phyloP scores from a whole-genome alignment of 1,140 invertebrate species.

The Paraescarpia echinospica region DNA sequence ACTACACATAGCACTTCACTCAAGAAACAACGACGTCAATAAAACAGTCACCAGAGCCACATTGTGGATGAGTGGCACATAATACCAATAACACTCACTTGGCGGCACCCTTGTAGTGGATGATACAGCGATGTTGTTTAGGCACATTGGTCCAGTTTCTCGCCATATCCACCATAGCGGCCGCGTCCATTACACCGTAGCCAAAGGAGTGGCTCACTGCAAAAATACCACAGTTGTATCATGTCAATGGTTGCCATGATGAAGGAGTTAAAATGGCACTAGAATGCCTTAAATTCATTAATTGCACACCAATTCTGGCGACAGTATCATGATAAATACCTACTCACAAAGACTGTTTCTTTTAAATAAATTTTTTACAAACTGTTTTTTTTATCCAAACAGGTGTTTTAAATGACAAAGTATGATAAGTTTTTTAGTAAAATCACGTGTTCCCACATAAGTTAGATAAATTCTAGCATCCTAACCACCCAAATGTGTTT shows the following conservation, averaged over 20 bases:
- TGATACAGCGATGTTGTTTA: slow-evolving; percentile 67
- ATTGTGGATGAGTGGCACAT: background rate
- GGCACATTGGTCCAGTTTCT: slow-evolving; percentile 84
- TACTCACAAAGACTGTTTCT: too few relatives aligned
- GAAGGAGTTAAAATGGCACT: background rate
- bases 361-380: too few relatives aligned
- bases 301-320: too few relatives aligned
- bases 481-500: too few relatives aligned
- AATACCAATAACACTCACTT: slow-evolving; percentile 17
- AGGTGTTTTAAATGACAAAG: too few relatives aligned
- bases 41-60: background rate
- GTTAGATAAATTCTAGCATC: too few relatives aligned
- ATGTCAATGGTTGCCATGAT: background rate
- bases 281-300: too few relatives aligned
- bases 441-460: too few relatives aligned
- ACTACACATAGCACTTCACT: background rate
- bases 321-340: too few relatives aligned
- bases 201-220: slow-evolving; percentile 61
- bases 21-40: background rate
- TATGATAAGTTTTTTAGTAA: too few relatives aligned
- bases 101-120: slow-evolving; percentile 14
- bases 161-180: slow-evolving; percentile 88
- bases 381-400: too few relatives aligned
- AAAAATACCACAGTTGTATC: background rate
- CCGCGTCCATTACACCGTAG: slow-evolving; percentile 93